A percentile compares a stretch with the other conserved stretches of the same genome.
These are phyloP conservation scores for Benthosema pterotum DNA, from an alignment of 2,797 vertebrate genomes.

Conservation along the genomic window DNA sequence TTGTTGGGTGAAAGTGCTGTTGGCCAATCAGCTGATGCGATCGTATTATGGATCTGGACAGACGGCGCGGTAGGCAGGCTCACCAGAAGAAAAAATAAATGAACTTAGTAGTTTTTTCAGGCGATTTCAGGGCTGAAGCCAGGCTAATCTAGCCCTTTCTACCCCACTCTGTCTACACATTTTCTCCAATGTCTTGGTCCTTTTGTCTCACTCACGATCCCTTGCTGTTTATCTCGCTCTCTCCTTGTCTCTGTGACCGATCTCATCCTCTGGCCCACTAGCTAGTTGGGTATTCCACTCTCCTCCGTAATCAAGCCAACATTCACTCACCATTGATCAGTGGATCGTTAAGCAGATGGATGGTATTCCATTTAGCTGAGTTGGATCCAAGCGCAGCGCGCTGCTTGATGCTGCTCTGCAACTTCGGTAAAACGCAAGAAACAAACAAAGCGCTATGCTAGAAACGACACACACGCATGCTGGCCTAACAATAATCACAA, in stretches of 20 bases:
- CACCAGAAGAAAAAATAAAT: too few relatives aligned
- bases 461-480: not conserved
- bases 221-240: not conserved
- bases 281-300: not conserved
- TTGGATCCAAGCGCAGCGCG: not conserved
- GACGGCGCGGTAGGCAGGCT: too few relatives aligned
- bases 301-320: conserved; percentile 7
- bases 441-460: conserved; percentile 4
- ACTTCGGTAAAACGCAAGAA: not conserved
- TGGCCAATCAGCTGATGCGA: too few relatives aligned
- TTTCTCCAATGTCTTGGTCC: not conserved
- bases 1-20: too few relatives aligned
- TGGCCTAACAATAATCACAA: too few relatives aligned
- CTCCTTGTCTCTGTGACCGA: not conserved
- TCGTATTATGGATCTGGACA: too few relatives aligned
- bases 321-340: conserved; percentile 15
- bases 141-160: too few relatives aligned
- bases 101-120: too few relatives aligned
- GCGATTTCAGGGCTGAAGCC: too few relatives aligned
- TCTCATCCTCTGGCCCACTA: not conserved
- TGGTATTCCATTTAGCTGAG: not conserved
- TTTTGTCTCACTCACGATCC: not conserved
- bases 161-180: too few relatives aligned
- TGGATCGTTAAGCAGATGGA: not conserved
- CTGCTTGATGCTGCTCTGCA: not conserved